These are phyloP conservation scores for Deroplatys truncata DNA, from an alignment of 2,888 invertebrate genomes.

Conservation along the genomic window DNA sequence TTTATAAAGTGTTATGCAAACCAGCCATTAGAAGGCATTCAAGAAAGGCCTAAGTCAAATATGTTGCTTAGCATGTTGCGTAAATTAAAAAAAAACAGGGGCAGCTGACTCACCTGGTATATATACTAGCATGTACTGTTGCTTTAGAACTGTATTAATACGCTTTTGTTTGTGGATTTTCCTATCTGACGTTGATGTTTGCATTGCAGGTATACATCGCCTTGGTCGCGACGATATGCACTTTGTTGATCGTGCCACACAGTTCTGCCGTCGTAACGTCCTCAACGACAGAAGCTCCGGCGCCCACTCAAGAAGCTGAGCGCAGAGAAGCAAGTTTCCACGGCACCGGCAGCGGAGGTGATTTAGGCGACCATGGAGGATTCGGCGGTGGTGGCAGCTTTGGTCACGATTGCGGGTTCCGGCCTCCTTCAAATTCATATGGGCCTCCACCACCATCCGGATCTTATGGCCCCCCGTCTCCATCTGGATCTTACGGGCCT, in stretches of 20 bases:
- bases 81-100: too few species aligned
- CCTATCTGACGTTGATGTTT: not conserved
- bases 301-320: not conserved
- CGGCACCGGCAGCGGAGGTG: constrained; percentile 11
- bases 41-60: too few species aligned
- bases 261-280: not conserved
- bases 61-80: too few species aligned
- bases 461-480: constrained; percentile 2
- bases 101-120: too few species aligned
- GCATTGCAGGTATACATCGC: not conserved
- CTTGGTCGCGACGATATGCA: not conserved
- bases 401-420: constrained; percentile 35
- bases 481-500: not conserved
- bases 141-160: too few species aligned
- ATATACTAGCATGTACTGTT: too few species aligned
- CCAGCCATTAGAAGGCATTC: too few species aligned
- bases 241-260: not conserved
- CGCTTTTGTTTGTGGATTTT: not conserved
- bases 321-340: constrained; percentile 10
- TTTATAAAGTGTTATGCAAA: too few species aligned
- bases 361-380: not conserved
- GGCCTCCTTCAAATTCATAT: constrained; percentile 47
- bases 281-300: not conserved
- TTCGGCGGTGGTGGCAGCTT: not conserved
- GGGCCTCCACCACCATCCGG: constrained; percentile 20